Base-by-base conservation (phyloP, 2,888 invertebrate species). In the Tachina grossa region DNA sequence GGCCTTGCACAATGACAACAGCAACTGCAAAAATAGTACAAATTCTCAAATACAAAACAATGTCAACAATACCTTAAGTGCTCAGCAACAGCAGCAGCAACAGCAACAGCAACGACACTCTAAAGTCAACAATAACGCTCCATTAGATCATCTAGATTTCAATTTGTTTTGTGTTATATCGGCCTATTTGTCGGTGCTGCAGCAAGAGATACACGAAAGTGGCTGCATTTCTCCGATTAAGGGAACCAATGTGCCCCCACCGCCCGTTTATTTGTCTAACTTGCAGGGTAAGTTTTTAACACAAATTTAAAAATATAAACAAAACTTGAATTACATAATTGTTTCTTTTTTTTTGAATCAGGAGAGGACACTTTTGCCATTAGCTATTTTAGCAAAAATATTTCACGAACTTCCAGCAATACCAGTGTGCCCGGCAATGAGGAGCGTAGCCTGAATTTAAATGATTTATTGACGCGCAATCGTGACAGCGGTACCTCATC, bases 171-270 rank as follows among this genome's bases (percentile, higher is more conserved):
- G 93, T 87, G 91, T 93, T 45, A 89, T 93, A 83, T 91, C 93
- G 55, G 92, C 93, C 16, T 93, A 93, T 86, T 87, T 93, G 77
- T 92, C 93, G 31, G 92, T 93, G 82, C 86, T 93, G 63, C 93
- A 93, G 84, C 93, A 93, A 85, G 93, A 93, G 87, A 93, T 93
- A 74, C 91, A 92, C 71, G 93, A 93, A 86, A 93, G 92, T 85
- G 92, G 93, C n/a, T 93, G 93, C 87, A 92, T 93, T 84, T 93
- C 93, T 41, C 93, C 93, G 39, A 93, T 93, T 8, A 93, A 93
- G 85, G 93, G 93, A 16, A 93, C 92, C 19, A 93, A 93, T 90
- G 90, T 93, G 74, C 92, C 93, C 53, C 93, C 93, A 19, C 93
- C 93, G 39, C 93, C 93, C 11, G 92, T 93, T 14, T 93, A 92